Evolutionary conservation across 2,797 vertebrate genomes (phyloP).

Genomic region (Crenichthys baileyi): DNA sequence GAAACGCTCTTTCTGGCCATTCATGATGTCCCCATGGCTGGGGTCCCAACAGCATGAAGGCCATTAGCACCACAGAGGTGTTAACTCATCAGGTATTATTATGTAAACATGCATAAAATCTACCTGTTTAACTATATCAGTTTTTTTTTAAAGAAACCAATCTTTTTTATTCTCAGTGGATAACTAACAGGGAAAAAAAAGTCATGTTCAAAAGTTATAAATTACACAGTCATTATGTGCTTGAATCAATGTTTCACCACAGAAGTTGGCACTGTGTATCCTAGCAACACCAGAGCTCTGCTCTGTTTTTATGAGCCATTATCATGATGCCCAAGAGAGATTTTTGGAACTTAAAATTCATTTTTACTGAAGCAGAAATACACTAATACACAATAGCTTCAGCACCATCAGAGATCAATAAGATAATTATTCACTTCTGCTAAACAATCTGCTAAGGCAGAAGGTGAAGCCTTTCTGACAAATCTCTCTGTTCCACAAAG

Average conservation of each 20-base stretch:
- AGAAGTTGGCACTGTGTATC: neutral
- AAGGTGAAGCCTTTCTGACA: neutral
- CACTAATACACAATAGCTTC: neutral
- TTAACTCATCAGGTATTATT: neutral
- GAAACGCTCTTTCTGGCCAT: no score
- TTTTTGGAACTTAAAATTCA: neutral
- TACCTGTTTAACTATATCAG: neutral
- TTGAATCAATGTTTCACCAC: neutral
- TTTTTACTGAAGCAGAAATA: neutral
- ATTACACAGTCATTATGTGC: conserved; percentile 4
- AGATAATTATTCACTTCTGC: neutral
- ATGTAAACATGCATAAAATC: neutral
- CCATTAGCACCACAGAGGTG: neutral
- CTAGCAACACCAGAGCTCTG: conserved; percentile 1
- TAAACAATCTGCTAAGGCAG: neutral
- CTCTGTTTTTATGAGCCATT: neutral
- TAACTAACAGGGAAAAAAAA: conserved; percentile 1
- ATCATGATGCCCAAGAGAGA: conserved; percentile 1
- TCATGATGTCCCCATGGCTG: no score
- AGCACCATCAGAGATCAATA: neutral
- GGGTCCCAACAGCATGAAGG: no score
- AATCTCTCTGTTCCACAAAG: neutral
- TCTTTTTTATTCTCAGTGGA: neutral
- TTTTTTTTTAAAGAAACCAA: neutral
- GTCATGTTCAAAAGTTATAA: conserved; percentile 4